These are phyloP conservation scores for Mellivora capensis DNA, from an alignment of 2,113 vertebrate species.

Conservation along the genomic window DNA sequence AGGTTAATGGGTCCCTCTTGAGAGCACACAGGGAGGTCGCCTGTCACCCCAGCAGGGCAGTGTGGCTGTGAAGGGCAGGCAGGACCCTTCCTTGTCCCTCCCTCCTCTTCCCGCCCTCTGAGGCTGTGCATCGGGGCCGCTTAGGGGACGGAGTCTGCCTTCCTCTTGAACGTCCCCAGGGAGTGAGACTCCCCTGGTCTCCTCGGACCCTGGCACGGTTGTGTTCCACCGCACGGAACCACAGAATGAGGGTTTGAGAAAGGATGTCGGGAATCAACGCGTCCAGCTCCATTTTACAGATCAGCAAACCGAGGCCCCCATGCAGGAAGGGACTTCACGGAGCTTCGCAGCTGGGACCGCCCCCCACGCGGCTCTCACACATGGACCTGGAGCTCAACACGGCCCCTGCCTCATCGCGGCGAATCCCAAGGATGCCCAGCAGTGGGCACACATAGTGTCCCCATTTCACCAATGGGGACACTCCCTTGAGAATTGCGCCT, in stretches of 20 bases:
- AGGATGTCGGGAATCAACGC: rapidly evolving
- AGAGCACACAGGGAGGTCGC: rapidly evolving
- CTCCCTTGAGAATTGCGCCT: background rate
- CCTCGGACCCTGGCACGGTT: rapidly evolving
- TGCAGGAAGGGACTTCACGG: background rate
- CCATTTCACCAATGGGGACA: background rate
- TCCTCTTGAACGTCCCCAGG: background rate
- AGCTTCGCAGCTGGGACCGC: rapidly evolving
- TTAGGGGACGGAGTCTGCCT: background rate
- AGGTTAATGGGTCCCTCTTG: rapidly evolving
- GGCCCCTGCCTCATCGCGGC: rapidly evolving
- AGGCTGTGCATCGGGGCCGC: background rate
- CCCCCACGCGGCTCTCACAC: rapidly evolving
- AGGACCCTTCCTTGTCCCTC: background rate
- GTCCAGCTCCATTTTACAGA: background rate
- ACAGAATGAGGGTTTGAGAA: background rate
- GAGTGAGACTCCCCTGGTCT: background rate
- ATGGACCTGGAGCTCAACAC: rapidly evolving
- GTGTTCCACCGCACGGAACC: background rate
- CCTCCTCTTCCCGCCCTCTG: rapidly evolving
- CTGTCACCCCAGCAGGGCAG: rapidly evolving
- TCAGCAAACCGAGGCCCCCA: background rate
- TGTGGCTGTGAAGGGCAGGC: rapidly evolving
- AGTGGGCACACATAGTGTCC: rapidly evolving
- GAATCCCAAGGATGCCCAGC: rapidly evolving